A percentile compares a stretch with the other conserved stretches of the same genome.
phyloP scores from a whole-genome alignment of 1,140 invertebrate genomes.

The Zaprionus africanus region DNA sequence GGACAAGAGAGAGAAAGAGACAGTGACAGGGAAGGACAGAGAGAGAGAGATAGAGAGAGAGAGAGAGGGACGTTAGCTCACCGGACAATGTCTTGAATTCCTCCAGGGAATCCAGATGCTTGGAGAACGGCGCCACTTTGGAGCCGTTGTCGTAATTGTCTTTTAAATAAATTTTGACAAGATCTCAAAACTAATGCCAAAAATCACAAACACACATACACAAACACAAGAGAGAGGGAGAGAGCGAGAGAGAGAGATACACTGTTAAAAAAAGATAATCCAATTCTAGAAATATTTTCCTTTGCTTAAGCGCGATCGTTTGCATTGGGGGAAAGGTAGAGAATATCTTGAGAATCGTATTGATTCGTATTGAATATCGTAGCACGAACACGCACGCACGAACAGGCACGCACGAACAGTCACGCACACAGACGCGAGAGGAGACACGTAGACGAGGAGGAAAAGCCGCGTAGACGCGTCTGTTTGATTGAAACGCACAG shows the following conservation, averaged over 20 bases:
- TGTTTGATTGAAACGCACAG: slow-evolving; percentile 65
- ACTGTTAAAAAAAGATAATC: slow-evolving; percentile 1
- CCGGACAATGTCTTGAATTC: slow-evolving; percentile 76
- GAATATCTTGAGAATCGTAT: not conserved
- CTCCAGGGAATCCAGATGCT: slow-evolving; percentile 83
- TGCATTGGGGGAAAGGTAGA: not conserved
- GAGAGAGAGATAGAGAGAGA: not conserved
- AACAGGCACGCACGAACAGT: not conserved
- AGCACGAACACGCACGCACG: not conserved
- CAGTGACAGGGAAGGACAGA: not conserved
- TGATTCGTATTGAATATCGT: not conserved
- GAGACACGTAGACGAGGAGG: slow-evolving; percentile 13
- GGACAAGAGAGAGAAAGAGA: not conserved
- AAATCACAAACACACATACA: not conserved
- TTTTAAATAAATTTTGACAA: slow-evolving; percentile 66
- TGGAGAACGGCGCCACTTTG: slow-evolving; percentile 82
- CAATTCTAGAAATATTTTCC: not conserved
- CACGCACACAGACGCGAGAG: not conserved
- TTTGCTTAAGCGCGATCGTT: not conserved
- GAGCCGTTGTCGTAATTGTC: slow-evolving; percentile 60
- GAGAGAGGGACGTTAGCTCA: slow-evolving; percentile 50
- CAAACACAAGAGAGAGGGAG: slow-evolving; percentile 1
- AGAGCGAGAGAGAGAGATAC: not conserved
- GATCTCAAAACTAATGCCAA: slow-evolving; percentile 4
- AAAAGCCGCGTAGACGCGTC: slow-evolving; percentile 48